These are phyloP conservation scores for Albula goreensis DNA, from an alignment of 2,113 vertebrate genomes.

Conservation along the genomic window DNA sequence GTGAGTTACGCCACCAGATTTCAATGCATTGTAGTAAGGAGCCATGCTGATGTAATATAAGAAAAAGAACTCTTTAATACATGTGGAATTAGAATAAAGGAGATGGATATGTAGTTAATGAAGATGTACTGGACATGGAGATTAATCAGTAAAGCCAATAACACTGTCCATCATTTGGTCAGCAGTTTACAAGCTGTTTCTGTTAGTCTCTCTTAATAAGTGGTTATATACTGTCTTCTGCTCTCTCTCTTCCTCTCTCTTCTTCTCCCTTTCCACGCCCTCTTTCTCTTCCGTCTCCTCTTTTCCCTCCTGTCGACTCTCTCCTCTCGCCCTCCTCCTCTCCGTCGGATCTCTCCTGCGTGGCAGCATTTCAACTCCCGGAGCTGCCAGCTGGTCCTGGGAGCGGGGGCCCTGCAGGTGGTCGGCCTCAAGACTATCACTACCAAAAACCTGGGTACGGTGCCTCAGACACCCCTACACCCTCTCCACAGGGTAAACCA, in stretches of 20 bases:
- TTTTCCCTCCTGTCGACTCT: not conserved
- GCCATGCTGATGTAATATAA: not conserved
- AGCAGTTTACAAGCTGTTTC: too few species aligned
- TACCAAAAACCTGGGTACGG: constrained; percentile 93
- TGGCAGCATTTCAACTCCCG: constrained; percentile 96
- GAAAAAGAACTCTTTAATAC: too few species aligned
- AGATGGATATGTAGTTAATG: too few species aligned
- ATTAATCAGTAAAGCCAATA: too few species aligned
- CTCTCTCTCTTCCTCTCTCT: too few species aligned
- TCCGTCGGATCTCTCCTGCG: not conserved
- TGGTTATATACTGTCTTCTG: not conserved
- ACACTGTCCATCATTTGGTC: too few species aligned
- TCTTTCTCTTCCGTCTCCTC: not conserved
- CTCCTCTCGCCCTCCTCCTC: not conserved
- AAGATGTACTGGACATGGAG: too few species aligned
- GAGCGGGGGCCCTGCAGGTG: constrained; percentile 93
- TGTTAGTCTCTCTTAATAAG: too few species aligned
- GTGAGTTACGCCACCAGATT: not conserved
- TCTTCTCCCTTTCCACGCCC: too few species aligned
- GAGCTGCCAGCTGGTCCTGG: constrained; percentile 95
- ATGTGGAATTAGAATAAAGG: too few species aligned
- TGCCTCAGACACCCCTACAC: not conserved
- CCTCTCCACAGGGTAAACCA: not conserved
- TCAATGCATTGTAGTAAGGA: not conserved
- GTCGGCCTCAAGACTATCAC: constrained; percentile 99